Base-by-base conservation (phyloP, 2,797 vertebrate species). In the Amniataba percoides region DNA sequence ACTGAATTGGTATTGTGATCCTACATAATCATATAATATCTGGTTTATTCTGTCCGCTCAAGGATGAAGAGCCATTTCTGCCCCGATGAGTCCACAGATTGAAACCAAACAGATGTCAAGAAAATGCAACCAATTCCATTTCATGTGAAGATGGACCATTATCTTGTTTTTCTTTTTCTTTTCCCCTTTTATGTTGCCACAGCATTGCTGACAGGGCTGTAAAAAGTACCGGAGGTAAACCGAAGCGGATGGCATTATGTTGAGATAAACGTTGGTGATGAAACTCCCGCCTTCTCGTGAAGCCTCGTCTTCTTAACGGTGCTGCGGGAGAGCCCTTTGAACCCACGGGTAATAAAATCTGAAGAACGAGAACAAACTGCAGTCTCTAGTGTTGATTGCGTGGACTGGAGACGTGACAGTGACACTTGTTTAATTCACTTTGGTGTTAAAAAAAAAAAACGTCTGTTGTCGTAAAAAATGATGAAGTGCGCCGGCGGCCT, bases 11-110 rank as follows among this genome's bases (percentile, higher is more conserved):
- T 63, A 85, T 70, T 80, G 82, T 84, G 81, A 81, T 86, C 74
- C 87, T 56, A 65, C 79, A 82, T 90, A 91, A 93, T 93, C 84
- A 86, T 82, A 79, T 91, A 88, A 85, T 89, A 90, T 92, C 84
- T 83, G 77, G 77, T 89, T 92, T 82, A 88, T 90, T 82, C 77
- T 66, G 79, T 74, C 74, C 21, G 51, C 84, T 80, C 79, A 71
- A 83, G 89, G 77, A 88, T 89, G 87, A 89, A 89, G 88, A 83
- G 81, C 87, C 69, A 69, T 91, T 90, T 87, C 85, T 87, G 89
- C 84, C 69, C 57, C 18, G 46, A 31, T 80, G 86, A 86, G 52
- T 87, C 56, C 39, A 58, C 73, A 87, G 80, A 92, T 86, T 85
- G 88, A 92, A 92, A 75, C 82, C 82, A 87, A 90, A 86, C 73